Conservation (phyloP, 2,797 vertebrate genomes). For the Myripristis jacobus region DNA sequence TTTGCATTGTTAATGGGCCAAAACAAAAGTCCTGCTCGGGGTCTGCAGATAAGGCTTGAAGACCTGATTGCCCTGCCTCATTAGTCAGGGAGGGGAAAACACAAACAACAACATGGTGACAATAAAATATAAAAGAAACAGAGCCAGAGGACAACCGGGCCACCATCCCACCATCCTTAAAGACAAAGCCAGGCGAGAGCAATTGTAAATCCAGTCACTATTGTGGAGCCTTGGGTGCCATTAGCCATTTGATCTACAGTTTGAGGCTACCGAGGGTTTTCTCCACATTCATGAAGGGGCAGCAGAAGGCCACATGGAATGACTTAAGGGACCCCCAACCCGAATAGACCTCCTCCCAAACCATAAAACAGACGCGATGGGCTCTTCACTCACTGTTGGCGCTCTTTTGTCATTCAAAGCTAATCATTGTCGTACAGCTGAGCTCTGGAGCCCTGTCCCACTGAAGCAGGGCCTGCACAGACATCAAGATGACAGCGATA, state of each 20-base stretch:
- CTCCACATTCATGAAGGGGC: slow-evolving; percentile 49
- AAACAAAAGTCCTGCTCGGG: slow-evolving; percentile 74
- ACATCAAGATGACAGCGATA: slow-evolving; percentile 31
- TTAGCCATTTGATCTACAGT: slow-evolving; percentile 72
- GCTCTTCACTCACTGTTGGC: slow-evolving; percentile 63
- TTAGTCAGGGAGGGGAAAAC: slow-evolving; percentile 69
- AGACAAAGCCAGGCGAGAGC: slow-evolving; percentile 65
- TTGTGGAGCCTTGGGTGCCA: slow-evolving; percentile 54
- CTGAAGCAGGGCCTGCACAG: slow-evolving; percentile 4
- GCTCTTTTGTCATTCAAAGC: slow-evolving; percentile 81
- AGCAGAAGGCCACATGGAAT: slow-evolving; percentile 70
- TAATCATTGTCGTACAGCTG: slow-evolving; percentile 61
- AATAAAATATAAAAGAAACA: slow-evolving; percentile 71
- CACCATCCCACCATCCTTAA: slow-evolving; percentile 41
- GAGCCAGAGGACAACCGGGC: slow-evolving; percentile 39
- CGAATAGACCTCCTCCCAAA: slow-evolving; percentile 59
- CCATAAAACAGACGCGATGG: slow-evolving; percentile 66
- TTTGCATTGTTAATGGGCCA: slow-evolving; percentile 78
- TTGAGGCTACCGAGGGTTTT: slow-evolving; percentile 46
- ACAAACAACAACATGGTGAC: slow-evolving; percentile 68
- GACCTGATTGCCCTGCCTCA: slow-evolving; percentile 65
- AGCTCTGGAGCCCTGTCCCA: slow-evolving; percentile 37
- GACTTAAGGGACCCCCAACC: slow-evolving; percentile 59
- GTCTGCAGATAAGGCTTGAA: slow-evolving; percentile 65
- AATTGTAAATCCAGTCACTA: slow-evolving; percentile 66